Evolutionary conservation across 1,140 invertebrate species (phyloP).

Genomic region (Caenorhabditis brenneri): DNA sequence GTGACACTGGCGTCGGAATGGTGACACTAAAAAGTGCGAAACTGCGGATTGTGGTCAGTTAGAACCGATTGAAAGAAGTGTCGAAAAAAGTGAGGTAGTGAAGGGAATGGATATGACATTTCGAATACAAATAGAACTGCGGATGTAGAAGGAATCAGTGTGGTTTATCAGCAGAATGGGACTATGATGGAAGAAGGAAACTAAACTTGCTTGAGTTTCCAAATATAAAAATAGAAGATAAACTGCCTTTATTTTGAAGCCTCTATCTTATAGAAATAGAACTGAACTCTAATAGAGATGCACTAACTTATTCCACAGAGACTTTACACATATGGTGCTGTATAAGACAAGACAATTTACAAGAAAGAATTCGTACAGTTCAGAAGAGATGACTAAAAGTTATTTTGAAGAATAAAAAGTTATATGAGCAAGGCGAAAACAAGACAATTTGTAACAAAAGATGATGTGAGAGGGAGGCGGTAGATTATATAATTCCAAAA

Average conservation of each 20-base stretch:
- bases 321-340: no score
- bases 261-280: no score
- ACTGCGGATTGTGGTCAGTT: not conserved
- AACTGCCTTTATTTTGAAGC: no score
- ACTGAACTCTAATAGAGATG: no score
- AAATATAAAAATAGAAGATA: no score
- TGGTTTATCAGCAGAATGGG: no score
- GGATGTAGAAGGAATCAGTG: not conserved
- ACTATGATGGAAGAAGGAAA: not conserved
- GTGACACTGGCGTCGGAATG: not conserved
- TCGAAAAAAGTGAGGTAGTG: constrained; percentile 15
- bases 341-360: no score
- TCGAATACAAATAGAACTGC: not conserved
- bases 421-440: constrained; percentile 31
- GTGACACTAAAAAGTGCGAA: constrained; percentile 35
- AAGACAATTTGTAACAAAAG: constrained; percentile 36
- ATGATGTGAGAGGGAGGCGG: not conserved
- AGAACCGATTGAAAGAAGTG: not conserved
- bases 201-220: no score
- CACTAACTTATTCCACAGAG: no score
- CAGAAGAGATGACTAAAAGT: not conserved
- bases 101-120: not conserved
- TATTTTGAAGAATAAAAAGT: not conserved
- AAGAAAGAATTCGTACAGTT: no score
- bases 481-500: constrained; percentile 40